Evolutionary conservation across 2,113 vertebrate species (phyloP), one percentile per base, ranked within the genome.

Genomic region (Rhinolophus ferrumequinum): DNA sequence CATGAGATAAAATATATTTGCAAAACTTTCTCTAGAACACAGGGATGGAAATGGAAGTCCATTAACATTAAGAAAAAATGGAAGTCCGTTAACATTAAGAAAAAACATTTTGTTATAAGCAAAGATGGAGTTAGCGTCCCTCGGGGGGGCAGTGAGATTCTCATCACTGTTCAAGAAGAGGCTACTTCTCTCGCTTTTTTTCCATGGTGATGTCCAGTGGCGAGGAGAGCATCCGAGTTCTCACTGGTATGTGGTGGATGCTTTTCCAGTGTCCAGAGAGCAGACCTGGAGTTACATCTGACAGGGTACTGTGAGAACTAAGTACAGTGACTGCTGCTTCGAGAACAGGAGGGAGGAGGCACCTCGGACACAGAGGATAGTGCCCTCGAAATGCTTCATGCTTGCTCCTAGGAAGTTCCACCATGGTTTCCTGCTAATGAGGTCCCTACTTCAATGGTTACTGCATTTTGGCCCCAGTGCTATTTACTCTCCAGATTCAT

Each of bases 151-250:
- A 56, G 64, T 30, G 58, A 86, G 67, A 73, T 72, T 72, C n/a
- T 77, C 50, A 38, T 41, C 15, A 15, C 15, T 22, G 35, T 3
- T 89, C 11, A 62, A 62, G 79, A 52, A 50, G 41, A 52, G 44
- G n/a, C 33, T 50, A 5, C 52, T 66, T 58, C 10, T 86, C 47
- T 50, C 14, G 16, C 15, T 24, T 62, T 69, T 67, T 81, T 44
- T 1, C 47, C 21, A 1, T 1, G 5, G 19, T n/a, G 69, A 30
- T 13, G 3, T 5, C 80, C 18, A 12, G 52, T 3, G 30, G 38
- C 62, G 22, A 35, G 35, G 35, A 41, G 67, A 15, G 6, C 73
- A 9, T 15, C n/a, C 1, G 4, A 22, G 47, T 73, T 24, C 73
- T 44, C 21, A 1, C 0, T 47, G 47, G 64, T 33, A 2, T 15